Evolutionary conservation across 2,113 vertebrate genomes (phyloP).

Genomic region (Daboia siamensis): DNA sequence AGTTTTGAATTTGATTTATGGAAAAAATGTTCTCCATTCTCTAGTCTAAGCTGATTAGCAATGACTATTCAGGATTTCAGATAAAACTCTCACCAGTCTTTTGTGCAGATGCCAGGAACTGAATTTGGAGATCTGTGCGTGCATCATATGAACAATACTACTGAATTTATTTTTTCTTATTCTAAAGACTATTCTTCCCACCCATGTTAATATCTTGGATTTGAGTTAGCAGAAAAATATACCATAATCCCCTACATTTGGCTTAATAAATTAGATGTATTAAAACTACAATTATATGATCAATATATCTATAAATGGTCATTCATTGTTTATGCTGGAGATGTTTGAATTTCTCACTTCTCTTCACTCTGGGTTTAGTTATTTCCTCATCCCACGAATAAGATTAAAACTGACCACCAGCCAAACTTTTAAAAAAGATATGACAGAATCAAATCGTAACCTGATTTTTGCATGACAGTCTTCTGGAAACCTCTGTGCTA

Average conservation of each 20-base stretch:
- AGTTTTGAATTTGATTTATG: not conserved
- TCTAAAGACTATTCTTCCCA: not conserved
- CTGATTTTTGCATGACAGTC: not conserved
- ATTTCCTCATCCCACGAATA: not conserved
- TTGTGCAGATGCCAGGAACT: not conserved
- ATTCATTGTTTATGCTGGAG: not conserved
- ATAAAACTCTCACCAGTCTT: not conserved
- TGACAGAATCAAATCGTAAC: not conserved
- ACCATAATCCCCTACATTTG: not conserved
- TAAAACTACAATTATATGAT: not conserved
- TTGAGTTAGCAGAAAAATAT: not conserved
- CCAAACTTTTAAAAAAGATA: not conserved
- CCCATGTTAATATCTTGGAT: not conserved
- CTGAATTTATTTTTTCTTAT: not conserved
- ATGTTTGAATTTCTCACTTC: not conserved
- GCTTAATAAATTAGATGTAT: not conserved
- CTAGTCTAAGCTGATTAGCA: not conserved
- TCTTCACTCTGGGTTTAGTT: not conserved
- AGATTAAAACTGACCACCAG: not conserved
- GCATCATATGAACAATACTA: not conserved
- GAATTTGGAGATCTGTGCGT: not conserved
- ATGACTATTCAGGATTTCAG: not conserved
- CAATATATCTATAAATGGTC: not conserved
- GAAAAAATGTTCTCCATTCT: not conserved
- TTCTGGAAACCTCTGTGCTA: not conserved